Evolutionary conservation across 2,888 invertebrate genomes (phyloP).

Genomic region (Ormia ochracea): DNA sequence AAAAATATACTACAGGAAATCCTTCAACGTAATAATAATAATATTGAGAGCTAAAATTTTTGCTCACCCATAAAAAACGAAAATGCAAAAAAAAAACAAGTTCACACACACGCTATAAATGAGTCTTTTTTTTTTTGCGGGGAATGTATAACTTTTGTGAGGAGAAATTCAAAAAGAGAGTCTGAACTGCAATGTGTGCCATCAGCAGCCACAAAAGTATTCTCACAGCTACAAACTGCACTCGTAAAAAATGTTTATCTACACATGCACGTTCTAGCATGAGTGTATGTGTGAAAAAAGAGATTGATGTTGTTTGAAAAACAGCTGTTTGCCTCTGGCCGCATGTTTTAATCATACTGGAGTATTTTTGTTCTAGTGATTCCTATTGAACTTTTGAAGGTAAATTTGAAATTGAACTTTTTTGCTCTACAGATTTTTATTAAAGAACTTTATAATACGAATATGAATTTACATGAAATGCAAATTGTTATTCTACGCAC

Average conservation of each 20-base stretch:
- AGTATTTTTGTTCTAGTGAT: too few relatives aligned
- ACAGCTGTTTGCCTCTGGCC: too few relatives aligned
- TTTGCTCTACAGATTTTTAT: too few relatives aligned
- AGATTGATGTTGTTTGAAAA: too few relatives aligned
- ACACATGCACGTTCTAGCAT: not conserved
- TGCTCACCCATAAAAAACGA: not conserved
- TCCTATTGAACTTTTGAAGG: too few relatives aligned
- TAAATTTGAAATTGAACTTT: too few relatives aligned
- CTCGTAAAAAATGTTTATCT: not conserved
- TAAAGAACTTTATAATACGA: too few relatives aligned
- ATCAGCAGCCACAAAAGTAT: not conserved
- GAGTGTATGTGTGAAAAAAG: too few relatives aligned
- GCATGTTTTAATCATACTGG: too few relatives aligned
- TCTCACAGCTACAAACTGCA: not conserved
- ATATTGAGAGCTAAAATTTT: not conserved
- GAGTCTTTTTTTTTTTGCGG: not conserved
- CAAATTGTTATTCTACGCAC: too few relatives aligned
- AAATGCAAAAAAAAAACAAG: not conserved
- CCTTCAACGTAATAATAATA: not conserved
- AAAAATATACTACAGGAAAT: slow-evolving; percentile 8
- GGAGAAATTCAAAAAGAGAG: not conserved
- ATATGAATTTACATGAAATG: too few relatives aligned
- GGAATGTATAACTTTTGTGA: not conserved
- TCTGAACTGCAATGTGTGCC: not conserved
- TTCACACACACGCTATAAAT: not conserved